These are phyloP conservation scores for Amphimallon solstitiale DNA, from an alignment of 2,888 invertebrate genomes.

Conservation along the genomic window DNA sequence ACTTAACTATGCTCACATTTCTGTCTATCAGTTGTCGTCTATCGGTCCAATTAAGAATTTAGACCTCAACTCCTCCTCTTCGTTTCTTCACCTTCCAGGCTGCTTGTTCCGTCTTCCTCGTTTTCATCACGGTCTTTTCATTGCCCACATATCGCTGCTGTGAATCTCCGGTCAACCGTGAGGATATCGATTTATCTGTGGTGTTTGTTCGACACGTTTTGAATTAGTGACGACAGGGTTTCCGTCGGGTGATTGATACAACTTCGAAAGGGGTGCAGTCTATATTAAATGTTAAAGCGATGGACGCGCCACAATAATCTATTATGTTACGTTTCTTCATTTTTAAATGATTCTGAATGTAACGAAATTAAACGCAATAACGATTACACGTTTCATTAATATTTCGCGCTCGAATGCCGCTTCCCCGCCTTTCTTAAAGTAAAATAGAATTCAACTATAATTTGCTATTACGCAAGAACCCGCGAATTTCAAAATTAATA, in stretches of 20 bases:
- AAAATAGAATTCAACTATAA: too few species aligned
- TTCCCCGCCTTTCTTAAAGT: too few species aligned
- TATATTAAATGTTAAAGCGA: background rate
- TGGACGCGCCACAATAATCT: too few species aligned
- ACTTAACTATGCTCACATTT: constrained; percentile 36
- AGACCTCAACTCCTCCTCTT: constrained; percentile 33
- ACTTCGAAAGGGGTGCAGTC: background rate
- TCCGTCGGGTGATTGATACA: constrained; percentile 14
- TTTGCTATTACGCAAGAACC: too few species aligned
- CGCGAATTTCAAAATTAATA: too few species aligned
- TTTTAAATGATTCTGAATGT: too few species aligned
- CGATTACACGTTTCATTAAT: too few species aligned
- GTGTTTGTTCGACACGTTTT: constrained; percentile 43
- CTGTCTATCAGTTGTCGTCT: constrained; percentile 43
- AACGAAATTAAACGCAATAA: too few species aligned
- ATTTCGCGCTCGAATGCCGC: too few species aligned
- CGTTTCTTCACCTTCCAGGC: too few species aligned
- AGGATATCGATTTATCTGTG: constrained; percentile 37
- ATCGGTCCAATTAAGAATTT: constrained; percentile 45
- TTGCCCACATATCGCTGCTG: constrained; percentile 39
- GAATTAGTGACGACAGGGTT: constrained; percentile 41
- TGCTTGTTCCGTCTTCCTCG: constrained; percentile 37
- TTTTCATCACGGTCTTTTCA: constrained; percentile 36
- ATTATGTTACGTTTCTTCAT: too few species aligned
- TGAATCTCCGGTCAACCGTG: constrained; percentile 29